Evolutionary conservation across 2,113 vertebrate genomes (phyloP), one percentile per base, ranked within the genome.

Genomic region (Tor tambroides): DNA sequence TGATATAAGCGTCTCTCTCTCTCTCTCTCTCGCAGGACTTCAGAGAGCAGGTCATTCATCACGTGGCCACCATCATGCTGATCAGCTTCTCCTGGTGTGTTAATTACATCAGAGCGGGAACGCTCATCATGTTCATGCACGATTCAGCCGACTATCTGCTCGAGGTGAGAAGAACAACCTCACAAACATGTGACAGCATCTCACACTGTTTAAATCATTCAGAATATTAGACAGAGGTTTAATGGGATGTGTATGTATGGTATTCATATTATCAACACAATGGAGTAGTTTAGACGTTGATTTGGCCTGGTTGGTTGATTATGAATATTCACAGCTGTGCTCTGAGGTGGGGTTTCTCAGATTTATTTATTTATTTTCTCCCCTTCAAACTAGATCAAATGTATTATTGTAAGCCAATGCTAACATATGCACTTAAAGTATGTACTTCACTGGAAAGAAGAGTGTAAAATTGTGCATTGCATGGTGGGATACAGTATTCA

Each of bases 71-170:
- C 72, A 98, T 99, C 92, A 94, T 96, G 83, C 96, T 99, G 91
- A 97, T 99, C 91, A 97, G 97, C 91, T 99, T 99, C 93, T 99
- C 98, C 84, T 99, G 97, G 97, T 97, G 96, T 35, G 96, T 97
- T 84, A 99, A 98, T 90, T 99, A 98, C 87, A 94, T 98, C 90
- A 96, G 98, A 0, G 97, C 97, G 0, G 98, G 98, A 80, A 99
- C 98, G 0, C 95, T 99, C 54, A 96, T 99, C 93, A 97, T 99
- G 97, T 96, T 97, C 54, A 92, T 98, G 80, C 98, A 99, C 0
- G 98, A 99, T 87, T 95, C 97, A 19, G 96, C 97, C 0, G 98
- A 99, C 92, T 98, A 97, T 85, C 88, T 99, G 32, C 95, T 99
- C 0, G 98, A 99, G 98, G 98, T 99, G 83, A 15, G 63, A 56